Percentiles rank a stretch among this genome's conserved stretches.
These are phyloP conservation scores for Iphiclides podalirius DNA, from an alignment of 2,888 invertebrate species.

Conservation along the genomic window DNA sequence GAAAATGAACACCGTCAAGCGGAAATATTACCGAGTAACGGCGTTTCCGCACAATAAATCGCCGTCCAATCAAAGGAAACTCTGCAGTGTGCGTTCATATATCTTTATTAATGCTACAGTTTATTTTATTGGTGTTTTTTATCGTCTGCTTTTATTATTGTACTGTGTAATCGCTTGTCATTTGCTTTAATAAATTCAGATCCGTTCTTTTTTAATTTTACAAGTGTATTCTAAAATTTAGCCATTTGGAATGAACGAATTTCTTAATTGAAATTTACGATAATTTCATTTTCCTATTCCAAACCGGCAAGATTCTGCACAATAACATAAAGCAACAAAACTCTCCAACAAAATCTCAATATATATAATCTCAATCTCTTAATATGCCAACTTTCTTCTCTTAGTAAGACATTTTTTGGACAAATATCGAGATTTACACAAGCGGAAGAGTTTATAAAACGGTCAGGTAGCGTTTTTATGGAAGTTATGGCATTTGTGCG, in stretches of 20 bases:
- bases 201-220: not conserved
- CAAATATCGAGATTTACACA: not conserved
- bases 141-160: constrained; percentile 63
- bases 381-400: too few species aligned
- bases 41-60: constrained; percentile 81
- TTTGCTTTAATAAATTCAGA: constrained; percentile 23
- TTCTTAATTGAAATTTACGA: too few species aligned
- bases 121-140: constrained; percentile 76
- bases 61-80: constrained; percentile 77
- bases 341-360: too few species aligned
- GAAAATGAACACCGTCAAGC: constrained; percentile 74
- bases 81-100: constrained; percentile 59
- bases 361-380: too few species aligned
- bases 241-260: too few species aligned
- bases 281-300: too few species aligned
- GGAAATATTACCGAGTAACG: constrained; percentile 79
- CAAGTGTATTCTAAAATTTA: too few species aligned
- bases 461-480: constrained; percentile 22
- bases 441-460: constrained; percentile 13
- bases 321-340: too few species aligned
- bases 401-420: too few species aligned
- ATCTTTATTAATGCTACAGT: constrained; percentile 76
- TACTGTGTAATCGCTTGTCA: constrained; percentile 61
- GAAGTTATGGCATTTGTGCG: constrained; percentile 26
- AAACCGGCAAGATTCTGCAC: too few species aligned